Evolutionary conservation across 1,140 invertebrate species (phyloP).

Genomic region (Drosophila pachea): DNA sequence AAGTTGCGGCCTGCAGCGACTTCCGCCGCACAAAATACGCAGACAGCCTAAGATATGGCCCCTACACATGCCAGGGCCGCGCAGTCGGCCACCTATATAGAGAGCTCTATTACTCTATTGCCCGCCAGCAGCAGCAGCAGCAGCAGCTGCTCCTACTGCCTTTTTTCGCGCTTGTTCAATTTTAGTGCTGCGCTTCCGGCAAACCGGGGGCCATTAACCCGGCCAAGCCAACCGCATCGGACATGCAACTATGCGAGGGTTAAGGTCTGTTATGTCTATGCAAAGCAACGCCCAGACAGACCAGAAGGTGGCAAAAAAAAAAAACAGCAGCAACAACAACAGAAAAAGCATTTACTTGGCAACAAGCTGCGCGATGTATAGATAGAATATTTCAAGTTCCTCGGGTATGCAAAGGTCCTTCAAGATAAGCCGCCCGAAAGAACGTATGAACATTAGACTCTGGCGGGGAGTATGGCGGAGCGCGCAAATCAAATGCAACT

Average conservation of each 20-base stretch:
- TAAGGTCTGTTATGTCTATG: slow-evolving; percentile 69
- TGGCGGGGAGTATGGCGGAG: too few species aligned
- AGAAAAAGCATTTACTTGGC: not conserved
- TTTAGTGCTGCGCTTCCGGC: slow-evolving; percentile 72
- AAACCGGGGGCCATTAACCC: slow-evolving; percentile 64
- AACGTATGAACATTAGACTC: too few species aligned
- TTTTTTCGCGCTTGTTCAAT: slow-evolving; percentile 70
- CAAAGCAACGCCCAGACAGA: slow-evolving; percentile 33
- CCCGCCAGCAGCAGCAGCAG: not conserved
- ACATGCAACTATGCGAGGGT: slow-evolving; percentile 71
- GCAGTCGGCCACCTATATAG: not conserved
- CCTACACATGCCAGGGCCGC: slow-evolving; percentile 66
- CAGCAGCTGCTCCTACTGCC: not conserved
- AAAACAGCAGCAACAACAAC: too few species aligned
- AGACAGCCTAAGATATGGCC: slow-evolving; percentile 73
- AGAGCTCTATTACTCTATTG: slow-evolving; percentile 39
- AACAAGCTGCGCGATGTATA: not conserved
- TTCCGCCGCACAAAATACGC: slow-evolving; percentile 69
- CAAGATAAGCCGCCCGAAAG: not conserved
- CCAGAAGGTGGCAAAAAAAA: slow-evolving; percentile 3
- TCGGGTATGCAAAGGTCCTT: slow-evolving; percentile 1
- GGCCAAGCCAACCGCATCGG: slow-evolving; percentile 37
- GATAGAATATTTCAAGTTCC: not conserved
- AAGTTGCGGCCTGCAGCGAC: slow-evolving; percentile 64
- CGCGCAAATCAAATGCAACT: too few species aligned